A percentile compares a stretch with the other conserved stretches of the same genome.
These are phyloP conservation scores for Babyrousa celebensis DNA, from an alignment of 2,797 vertebrate genomes.

Conservation along the genomic window DNA sequence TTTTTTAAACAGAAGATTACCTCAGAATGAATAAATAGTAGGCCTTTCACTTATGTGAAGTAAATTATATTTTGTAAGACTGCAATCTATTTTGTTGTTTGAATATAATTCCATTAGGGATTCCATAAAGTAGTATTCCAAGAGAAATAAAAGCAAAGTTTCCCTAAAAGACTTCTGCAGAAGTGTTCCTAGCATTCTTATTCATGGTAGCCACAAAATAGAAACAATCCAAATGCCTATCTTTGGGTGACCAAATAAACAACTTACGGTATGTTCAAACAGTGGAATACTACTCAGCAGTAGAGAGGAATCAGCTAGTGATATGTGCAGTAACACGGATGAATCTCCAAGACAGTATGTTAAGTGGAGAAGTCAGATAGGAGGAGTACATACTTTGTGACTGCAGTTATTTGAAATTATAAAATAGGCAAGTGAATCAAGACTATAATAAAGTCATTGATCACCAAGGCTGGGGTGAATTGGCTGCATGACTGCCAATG, in stretches of 20 bases:
- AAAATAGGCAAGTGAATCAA: neutral
- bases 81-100: slow-evolving; percentile 3
- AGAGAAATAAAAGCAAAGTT: slow-evolving; percentile 14
- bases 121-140: neutral
- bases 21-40: slow-evolving; percentile 23
- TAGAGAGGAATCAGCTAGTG: neutral
- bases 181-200: slow-evolving; percentile 3
- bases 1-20: slow-evolving; percentile 43
- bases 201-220: neutral
- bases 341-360: slow-evolving; percentile 19
- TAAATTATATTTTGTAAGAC: slow-evolving; percentile 46
- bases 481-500: neutral
- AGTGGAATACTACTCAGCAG: neutral
- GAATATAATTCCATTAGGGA: neutral
- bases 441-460: neutral
- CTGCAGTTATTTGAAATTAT: slow-evolving; percentile 36
- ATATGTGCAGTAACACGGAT: neutral
- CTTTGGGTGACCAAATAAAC: slow-evolving; percentile 18
- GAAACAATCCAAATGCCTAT: neutral
- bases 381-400: neutral
- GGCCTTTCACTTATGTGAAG: slow-evolving; percentile 26
- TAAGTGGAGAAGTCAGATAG: neutral
- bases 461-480: neutral
- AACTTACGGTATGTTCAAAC: neutral
- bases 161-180: neutral